Base-by-base conservation (phyloP, 2,888 invertebrate genomes). In the Balanococcus diminutus region DNA sequence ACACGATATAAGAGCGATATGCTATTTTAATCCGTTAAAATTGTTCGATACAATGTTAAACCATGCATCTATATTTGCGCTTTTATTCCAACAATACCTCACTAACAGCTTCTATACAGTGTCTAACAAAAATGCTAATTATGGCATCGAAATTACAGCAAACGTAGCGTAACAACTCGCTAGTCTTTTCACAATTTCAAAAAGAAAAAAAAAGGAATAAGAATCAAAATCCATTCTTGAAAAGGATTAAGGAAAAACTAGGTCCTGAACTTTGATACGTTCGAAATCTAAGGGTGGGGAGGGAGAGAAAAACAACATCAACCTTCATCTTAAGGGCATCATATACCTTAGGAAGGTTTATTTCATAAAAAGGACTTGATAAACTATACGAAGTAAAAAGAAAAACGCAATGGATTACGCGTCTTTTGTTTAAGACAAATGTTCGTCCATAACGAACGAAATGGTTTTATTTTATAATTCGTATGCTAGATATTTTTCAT, bases 11-110 rank as follows among this genome's bases (percentile, higher is more conserved):
- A 19, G 28, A 67, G 28, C 11, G 28, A 28, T 16, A 67, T 28
- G 67, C 28, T 67, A 67, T 67, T 67, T 67, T 67, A 67, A 67
- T 67, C 67, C 67, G 67, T 67, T 67, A 67, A 28, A 67, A 67
- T 67, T 67, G 28, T 67, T 67, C 67, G 28, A 67, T 28, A 31
- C 67, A 67, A 67, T 14, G 67, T 67, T 16, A 16, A 67, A 67
- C 28, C 67, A 28, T 28, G 67, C 67, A 67, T 14, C 31, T 28
- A 28, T 28, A 28, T 28, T 67, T 14, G 16, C 67, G 14, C 14
- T 28, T 31, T 56, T 56, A 46, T 46, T 3, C 67, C 28, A 67
- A 67, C 67, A 67, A 67, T 67, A 67, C 67, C 28, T n/a, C n/a
- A 16, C 67, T 67, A 28, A 67, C 67, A 25, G 67, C 28, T 67